Evolutionary conservation across 2,888 invertebrate genomes (phyloP).

Genomic region (Crepidodera aurea): DNA sequence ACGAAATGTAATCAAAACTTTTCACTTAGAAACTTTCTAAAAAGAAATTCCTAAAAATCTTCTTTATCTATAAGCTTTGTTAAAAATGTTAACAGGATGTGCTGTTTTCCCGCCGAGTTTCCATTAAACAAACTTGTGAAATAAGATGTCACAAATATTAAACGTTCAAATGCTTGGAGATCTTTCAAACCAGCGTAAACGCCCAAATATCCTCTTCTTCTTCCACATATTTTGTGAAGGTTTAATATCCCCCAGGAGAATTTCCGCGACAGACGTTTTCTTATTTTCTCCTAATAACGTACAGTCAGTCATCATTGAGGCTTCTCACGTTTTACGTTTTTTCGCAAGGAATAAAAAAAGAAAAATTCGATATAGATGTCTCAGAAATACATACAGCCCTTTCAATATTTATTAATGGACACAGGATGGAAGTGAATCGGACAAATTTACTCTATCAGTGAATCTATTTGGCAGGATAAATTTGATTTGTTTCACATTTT

Average conservation of each 20-base stretch:
- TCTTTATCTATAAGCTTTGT: background rate
- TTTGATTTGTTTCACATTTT: no score
- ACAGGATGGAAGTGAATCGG: slow-evolving; percentile 6
- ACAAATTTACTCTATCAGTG: background rate
- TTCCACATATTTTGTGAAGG: slow-evolving; percentile 21
- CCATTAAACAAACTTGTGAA: slow-evolving; percentile 12
- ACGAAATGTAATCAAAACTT: background rate
- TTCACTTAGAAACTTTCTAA: background rate
- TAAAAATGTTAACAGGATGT: background rate
- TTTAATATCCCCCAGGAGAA: slow-evolving; percentile 24
- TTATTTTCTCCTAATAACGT: slow-evolving; percentile 24
- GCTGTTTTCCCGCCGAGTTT: background rate
- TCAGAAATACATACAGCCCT: slow-evolving; percentile 11
- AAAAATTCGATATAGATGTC: slow-evolving; percentile 17
- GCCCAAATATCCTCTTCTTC: slow-evolving; percentile 14
- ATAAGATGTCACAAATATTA: slow-evolving; percentile 19
- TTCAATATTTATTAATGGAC: slow-evolving; percentile 23
- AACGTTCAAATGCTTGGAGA: slow-evolving; percentile 11
- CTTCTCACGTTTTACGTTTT: slow-evolving; percentile 24
- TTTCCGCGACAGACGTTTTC: slow-evolving; percentile 21
- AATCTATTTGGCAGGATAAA: background rate
- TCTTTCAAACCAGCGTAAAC: slow-evolving; percentile 4
- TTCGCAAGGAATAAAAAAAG: slow-evolving; percentile 16
- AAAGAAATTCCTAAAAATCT: background rate
- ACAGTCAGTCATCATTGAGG: slow-evolving; percentile 24